These are phyloP conservation scores for Notospermus geniculatus DNA, from an alignment of 1,140 invertebrate species.

Conservation along the genomic window DNA sequence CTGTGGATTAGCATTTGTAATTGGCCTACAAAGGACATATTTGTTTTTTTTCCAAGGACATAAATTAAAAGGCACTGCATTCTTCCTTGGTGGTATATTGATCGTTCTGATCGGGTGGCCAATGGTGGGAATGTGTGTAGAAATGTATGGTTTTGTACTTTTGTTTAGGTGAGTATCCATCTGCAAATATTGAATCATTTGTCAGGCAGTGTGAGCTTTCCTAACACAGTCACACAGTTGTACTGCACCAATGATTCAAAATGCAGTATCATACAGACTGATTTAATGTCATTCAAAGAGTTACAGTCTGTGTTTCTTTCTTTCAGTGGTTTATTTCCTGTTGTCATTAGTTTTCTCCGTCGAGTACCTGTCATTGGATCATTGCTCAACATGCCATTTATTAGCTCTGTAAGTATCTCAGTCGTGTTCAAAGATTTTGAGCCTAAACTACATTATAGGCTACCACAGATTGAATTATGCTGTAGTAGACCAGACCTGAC, in stretches of 20 bases:
- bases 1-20: constrained; percentile 90
- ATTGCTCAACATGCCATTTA: constrained; percentile 63
- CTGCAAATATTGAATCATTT: neutral
- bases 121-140: constrained; percentile 91
- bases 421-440: too few relatives aligned
- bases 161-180: constrained; percentile 61
- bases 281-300: constrained; percentile 1
- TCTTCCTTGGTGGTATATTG: constrained; percentile 93
- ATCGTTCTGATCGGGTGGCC: constrained; percentile 96
- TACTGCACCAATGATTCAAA: neutral
- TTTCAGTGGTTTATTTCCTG: constrained; percentile 68
- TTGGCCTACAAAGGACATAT: constrained; percentile 92
- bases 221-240: too few relatives aligned
- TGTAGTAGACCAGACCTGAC: too few relatives aligned
- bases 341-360: constrained; percentile 66
- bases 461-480: too few relatives aligned
- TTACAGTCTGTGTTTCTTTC: constrained; percentile 26
- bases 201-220: neutral
- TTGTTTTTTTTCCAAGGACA: constrained; percentile 98
- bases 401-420: constrained; percentile 62
- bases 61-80: constrained; percentile 86
- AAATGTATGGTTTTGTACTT: constrained; percentile 72
- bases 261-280: neutral
- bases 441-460: too few relatives aligned
- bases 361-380: constrained; percentile 65